Conservation (phyloP, 2,888 invertebrate species). For the Parasteatoda lunata region DNA sequence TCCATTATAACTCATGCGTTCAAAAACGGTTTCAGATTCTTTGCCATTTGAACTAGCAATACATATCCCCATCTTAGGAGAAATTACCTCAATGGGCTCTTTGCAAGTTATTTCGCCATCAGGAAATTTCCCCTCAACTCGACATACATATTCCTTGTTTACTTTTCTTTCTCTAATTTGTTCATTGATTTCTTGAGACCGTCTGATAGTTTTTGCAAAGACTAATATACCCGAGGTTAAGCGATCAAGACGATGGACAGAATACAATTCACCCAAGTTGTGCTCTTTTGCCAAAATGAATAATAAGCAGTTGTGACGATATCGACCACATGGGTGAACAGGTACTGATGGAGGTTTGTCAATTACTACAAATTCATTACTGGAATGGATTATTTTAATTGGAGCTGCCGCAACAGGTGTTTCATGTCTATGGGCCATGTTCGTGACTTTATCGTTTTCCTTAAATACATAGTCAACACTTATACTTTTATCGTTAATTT, state of each 20-base stretch:
- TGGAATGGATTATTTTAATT: constrained; percentile 97
- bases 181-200: constrained; percentile 95
- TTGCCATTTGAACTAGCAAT: constrained; percentile 95
- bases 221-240: constrained; percentile 94
- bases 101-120: constrained; percentile 84
- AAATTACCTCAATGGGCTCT: constrained; percentile 93
- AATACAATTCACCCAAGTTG: constrained; percentile 92
- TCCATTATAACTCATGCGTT: constrained; percentile 89
- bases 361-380: constrained; percentile 99
- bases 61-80: constrained; percentile 96
- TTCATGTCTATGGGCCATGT: constrained; percentile 92
- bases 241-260: constrained; percentile 96
- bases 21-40: constrained; percentile 93
- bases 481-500: constrained; percentile 79
- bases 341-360: constrained; percentile 99
- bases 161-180: constrained; percentile 94
- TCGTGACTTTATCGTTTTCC: constrained; percentile 93
- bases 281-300: constrained; percentile 97
- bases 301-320: constrained; percentile 96
- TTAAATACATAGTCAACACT: constrained; percentile 92
- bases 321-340: constrained; percentile 98
- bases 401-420: constrained; percentile 96
- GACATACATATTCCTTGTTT: constrained; percentile 94
- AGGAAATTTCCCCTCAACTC: constrained; percentile 94
- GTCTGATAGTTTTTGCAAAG: constrained; percentile 93